Conservation (phyloP, 2,888 invertebrate species). For the Nasonovia ribisnigri region DNA sequence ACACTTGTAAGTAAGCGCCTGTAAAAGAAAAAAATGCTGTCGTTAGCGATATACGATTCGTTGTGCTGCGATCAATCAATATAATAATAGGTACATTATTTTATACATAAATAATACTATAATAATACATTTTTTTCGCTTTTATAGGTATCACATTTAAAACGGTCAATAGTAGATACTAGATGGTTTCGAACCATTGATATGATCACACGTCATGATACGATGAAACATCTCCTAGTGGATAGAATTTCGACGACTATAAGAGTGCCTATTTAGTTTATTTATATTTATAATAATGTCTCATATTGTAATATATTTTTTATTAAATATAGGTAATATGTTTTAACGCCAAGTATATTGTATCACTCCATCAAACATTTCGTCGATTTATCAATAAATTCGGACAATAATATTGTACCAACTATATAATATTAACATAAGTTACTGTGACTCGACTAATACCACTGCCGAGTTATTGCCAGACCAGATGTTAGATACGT, state of each 20-base stretch:
- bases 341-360: background rate
- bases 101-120: background rate
- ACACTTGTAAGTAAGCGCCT: constrained; percentile 66
- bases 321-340: no score
- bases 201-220: background rate
- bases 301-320: no score
- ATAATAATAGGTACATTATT: background rate
- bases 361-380: no score
- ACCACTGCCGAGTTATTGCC: background rate
- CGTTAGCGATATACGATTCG: background rate
- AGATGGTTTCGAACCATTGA: background rate
- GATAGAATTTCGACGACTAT: background rate
- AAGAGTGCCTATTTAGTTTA: background rate
- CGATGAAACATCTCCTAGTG: background rate
- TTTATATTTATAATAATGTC: no score
- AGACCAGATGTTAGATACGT: background rate
- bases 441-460: background rate
- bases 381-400: background rate
- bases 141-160: background rate
- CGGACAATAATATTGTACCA: background rate
- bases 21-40: constrained; percentile 34
- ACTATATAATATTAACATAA: background rate
- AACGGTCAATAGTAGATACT: background rate
- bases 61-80: background rate
- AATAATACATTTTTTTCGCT: background rate